Base-by-base conservation (phyloP, 2,888 invertebrate genomes). In the Rhodophaea formosa region DNA sequence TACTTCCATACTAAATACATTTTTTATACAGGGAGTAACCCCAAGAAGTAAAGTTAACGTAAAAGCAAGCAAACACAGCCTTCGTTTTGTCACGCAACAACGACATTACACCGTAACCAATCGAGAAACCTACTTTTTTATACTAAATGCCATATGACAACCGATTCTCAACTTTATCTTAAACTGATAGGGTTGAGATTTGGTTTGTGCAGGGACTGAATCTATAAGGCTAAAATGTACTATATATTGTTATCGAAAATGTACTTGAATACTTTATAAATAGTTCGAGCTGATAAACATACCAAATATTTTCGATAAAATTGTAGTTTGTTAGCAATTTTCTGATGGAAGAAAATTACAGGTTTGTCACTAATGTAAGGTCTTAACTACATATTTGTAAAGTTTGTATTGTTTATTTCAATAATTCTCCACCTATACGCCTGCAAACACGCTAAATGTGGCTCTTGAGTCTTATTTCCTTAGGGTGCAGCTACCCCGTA, bases 21-120 rank as follows among this genome's bases (percentile, higher is more conserved):
- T 32, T 3, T 14, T 32, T 15, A 39, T 42, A 17, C 39, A 15
- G 32, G 29, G 58, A 42, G 35, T 35, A 42, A 39, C 12, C 46
- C 17, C 8, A 29, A 30, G 47, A 58, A 56, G 14, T 45, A 56
- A 53, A 60, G 57, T 60, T 61, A 52, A 60, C 57, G 59, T 47
- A 56, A 60, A 60, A 42, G 58, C 45, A 54, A 29, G 42, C 56
- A 54, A 59, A 62, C 58, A 60, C 45, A 61, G 59, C 61, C 57
- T 61, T 66, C 46, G 8, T 35, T 17, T 54, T 46, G 59, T 62
- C 66, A 66, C 66, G 66, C 66, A 59, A 66, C 58, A 54, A 55
- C 55, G 56, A 61, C 62, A 64, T 64, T 62, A 64, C 35, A 49
- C 55, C 39, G 10, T 35, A 43, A 51, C 51, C 62, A 63, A 64